Evolutionary conservation across 2,113 vertebrate species (phyloP).

Genomic region (Capreolus pygargus): DNA sequence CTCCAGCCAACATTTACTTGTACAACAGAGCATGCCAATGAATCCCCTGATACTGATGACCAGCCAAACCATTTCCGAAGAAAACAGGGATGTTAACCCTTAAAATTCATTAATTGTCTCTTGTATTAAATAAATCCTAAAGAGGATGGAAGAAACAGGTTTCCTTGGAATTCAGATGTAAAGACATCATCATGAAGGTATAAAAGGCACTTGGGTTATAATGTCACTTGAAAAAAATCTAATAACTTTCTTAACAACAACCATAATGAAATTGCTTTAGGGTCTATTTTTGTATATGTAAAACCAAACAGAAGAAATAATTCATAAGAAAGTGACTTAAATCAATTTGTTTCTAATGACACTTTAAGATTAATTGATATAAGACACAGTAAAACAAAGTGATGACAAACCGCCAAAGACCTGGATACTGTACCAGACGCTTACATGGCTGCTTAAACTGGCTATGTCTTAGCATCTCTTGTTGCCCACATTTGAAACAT

Average conservation of each 20-base stretch:
- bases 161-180: background rate
- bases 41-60: background rate
- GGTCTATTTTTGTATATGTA: background rate
- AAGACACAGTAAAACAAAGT: background rate
- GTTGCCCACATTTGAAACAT: background rate
- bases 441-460: background rate
- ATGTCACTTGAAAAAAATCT: background rate
- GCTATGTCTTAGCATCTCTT: background rate
- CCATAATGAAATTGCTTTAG: background rate
- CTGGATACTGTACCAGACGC: background rate
- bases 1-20: constrained; percentile 16
- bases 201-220: background rate
- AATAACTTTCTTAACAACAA: background rate
- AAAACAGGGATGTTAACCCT: background rate
- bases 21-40: background rate
- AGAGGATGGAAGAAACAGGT: background rate
- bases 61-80: constrained; percentile 15
- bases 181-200: background rate
- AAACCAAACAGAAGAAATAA: background rate
- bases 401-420: background rate
- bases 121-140: background rate
- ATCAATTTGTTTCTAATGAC: background rate
- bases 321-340: background rate
- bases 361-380: background rate
- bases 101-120: background rate